Conservation (phyloP, 2,797 vertebrate species). For the Margarornis squamiger region DNA sequence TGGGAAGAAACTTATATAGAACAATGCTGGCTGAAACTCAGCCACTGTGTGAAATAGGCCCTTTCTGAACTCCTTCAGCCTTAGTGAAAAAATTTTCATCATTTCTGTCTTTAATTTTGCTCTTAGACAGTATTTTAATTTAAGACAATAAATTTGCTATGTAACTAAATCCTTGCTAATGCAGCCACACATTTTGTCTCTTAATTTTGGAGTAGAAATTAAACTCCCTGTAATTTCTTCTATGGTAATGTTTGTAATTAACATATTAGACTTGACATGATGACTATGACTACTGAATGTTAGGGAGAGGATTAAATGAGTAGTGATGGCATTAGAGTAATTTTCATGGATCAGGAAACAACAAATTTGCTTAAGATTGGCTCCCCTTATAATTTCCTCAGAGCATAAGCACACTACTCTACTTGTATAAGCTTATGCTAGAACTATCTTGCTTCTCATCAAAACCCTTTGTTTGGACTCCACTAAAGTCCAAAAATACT, state of each 20-base stretch:
- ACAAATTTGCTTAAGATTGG: neutral
- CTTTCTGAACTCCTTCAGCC: neutral
- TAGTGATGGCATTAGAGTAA: neutral
- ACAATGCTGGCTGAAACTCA: neutral
- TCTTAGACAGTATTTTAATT: neutral
- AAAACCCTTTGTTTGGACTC: neutral
- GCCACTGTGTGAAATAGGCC: accelerated
- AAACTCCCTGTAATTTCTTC: neutral
- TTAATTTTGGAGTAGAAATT: neutral
- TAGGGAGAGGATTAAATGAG: neutral
- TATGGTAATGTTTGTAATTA: neutral
- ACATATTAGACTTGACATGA: neutral
- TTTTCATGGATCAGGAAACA: neutral
- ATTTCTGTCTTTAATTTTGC: neutral
- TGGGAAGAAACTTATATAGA: neutral
- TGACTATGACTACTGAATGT: neutral
- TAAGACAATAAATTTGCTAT: neutral
- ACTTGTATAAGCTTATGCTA: neutral
- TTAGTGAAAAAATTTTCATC: neutral
- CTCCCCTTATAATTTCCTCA: neutral
- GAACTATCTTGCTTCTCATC: neutral
- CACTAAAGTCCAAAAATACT: neutral
- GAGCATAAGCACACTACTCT: neutral
- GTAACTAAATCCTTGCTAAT: neutral
- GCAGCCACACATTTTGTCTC: neutral